Evolutionary conservation across 1,140 invertebrate genomes (phyloP).

Genomic region (Rhopalosiphum maidis): DNA sequence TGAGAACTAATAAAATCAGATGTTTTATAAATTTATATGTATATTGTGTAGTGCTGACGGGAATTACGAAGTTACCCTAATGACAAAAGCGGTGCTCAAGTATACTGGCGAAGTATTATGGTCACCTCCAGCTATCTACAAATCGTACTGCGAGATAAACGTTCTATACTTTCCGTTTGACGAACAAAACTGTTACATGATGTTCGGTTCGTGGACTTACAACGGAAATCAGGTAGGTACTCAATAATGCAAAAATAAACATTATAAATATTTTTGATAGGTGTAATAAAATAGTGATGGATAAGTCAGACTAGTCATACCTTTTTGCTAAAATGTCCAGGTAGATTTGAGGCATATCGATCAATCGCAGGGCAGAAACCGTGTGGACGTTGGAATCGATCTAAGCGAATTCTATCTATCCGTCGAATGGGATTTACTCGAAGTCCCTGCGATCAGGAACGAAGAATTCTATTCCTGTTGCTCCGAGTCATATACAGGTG

Average conservation of each 20-base stretch:
- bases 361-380: slow-evolving; percentile 75
- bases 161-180: slow-evolving; percentile 97
- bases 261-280: background rate
- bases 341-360: slow-evolving; percentile 87
- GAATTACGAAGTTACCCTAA: slow-evolving; percentile 95
- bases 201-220: slow-evolving; percentile 96
- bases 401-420: slow-evolving; percentile 90
- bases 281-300: too few relatives aligned
- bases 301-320: background rate
- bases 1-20: background rate
- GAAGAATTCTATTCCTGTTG: slow-evolving; percentile 92
- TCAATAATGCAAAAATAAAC: background rate
- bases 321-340: slow-evolving; percentile 63
- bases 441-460: slow-evolving; percentile 84
- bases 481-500: slow-evolving; percentile 82
- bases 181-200: slow-evolving; percentile 92
- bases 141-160: slow-evolving; percentile 95
- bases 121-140: slow-evolving; percentile 99
- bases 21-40: background rate
- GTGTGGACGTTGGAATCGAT: slow-evolving; percentile 85
- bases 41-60: slow-evolving; percentile 81
- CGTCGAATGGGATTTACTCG: slow-evolving; percentile 95
- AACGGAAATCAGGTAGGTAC: slow-evolving; percentile 79
- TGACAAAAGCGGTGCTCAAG: slow-evolving; percentile 94
- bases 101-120: slow-evolving; percentile 91